Conservation (phyloP, 2,888 invertebrate genomes). For the Pseudococcus viburni region DNA sequence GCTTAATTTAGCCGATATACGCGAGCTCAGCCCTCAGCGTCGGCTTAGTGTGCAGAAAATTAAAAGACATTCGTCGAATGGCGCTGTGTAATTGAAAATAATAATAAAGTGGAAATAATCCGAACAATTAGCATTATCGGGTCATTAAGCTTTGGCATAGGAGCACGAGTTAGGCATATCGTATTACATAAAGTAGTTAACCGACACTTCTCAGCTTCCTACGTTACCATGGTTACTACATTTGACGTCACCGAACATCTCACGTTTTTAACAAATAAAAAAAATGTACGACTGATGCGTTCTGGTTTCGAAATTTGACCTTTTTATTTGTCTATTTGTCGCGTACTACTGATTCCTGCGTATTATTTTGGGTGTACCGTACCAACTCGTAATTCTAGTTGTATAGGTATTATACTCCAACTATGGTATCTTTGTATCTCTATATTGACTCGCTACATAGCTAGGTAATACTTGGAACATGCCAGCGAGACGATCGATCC, state of each 20-base stretch:
- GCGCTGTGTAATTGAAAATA: slow-evolving; percentile 26
- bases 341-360: not conserved
- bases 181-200: slow-evolving; percentile 53
- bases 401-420: not conserved
- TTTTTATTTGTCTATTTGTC: slow-evolving; percentile 23
- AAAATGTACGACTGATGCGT: slow-evolving; percentile 10
- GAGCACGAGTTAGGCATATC: slow-evolving; percentile 44
- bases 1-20: not conserved
- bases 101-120: slow-evolving; percentile 42
- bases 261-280: slow-evolving; percentile 53
- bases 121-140: slow-evolving; percentile 53
- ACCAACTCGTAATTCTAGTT: not conserved
- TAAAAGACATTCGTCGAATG: slow-evolving; percentile 45
- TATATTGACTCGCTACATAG: not conserved
- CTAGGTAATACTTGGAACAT: not conserved
- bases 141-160: slow-evolving; percentile 53
- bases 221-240: slow-evolving; percentile 55
- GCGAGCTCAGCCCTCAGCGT: not conserved
- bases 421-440: not conserved
- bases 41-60: slow-evolving; percentile 28
- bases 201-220: slow-evolving; percentile 59
- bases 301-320: slow-evolving; percentile 21
- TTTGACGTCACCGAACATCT: slow-evolving; percentile 61
- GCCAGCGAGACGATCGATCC: slow-evolving; percentile 14
- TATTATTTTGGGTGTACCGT: not conserved